Conservation (phyloP, 2,888 invertebrate genomes). For the Calliphora vomitoria region DNA sequence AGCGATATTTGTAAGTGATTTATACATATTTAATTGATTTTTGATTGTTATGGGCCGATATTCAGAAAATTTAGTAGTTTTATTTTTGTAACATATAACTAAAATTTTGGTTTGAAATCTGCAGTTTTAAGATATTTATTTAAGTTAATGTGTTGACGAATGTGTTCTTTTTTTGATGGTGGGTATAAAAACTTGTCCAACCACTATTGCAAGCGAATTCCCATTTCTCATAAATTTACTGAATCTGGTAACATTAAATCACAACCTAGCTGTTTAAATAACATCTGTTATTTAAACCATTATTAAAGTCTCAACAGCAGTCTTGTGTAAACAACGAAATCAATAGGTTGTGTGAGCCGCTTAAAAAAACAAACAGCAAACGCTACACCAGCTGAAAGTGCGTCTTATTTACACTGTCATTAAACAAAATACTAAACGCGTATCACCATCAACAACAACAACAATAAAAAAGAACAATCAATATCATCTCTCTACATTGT, state of each 20-base stretch:
- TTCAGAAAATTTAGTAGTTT: too few relatives aligned
- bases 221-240: background rate
- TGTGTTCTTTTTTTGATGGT: too few relatives aligned
- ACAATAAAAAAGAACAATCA: background rate
- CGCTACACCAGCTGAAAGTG: background rate
- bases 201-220: too few relatives aligned
- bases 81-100: too few relatives aligned
- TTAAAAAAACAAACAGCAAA: background rate
- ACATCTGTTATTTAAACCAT: slow-evolving; percentile 5
- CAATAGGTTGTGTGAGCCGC: slow-evolving; percentile 46
- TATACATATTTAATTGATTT: too few relatives aligned
- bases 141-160: too few relatives aligned
- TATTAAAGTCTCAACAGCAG: slow-evolving; percentile 36
- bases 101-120: too few relatives aligned
- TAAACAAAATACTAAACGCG: background rate
- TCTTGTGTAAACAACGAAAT: slow-evolving; percentile 43
- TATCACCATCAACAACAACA: background rate
- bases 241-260: slow-evolving; percentile 8
- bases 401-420: background rate
- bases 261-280: background rate
- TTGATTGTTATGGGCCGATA: too few relatives aligned
- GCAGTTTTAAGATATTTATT: too few relatives aligned
- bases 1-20: too few relatives aligned
- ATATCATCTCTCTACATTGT: background rate
- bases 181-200: too few relatives aligned